Evolutionary conservation across 2,888 invertebrate species (phyloP).

Genomic region (Agonopterix arenella): DNA sequence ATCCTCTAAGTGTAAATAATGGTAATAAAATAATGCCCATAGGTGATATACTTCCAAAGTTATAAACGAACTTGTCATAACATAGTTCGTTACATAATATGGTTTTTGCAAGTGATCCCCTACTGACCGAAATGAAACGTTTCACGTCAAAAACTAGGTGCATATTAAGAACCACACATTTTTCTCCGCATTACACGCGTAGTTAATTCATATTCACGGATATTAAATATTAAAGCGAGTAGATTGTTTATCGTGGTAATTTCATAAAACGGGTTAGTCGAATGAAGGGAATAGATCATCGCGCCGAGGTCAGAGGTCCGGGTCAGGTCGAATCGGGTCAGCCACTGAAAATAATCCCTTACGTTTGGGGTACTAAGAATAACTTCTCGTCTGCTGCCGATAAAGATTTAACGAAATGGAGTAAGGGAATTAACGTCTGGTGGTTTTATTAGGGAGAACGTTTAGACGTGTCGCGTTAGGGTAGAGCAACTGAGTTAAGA

Average conservation of each 20-base stretch:
- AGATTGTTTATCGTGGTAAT: slow-evolving; percentile 52
- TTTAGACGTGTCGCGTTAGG: background rate
- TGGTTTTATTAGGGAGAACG: no score
- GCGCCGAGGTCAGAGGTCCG: slow-evolving; percentile 57
- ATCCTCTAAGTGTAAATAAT: no score
- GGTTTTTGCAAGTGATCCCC: no score
- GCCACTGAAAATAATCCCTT: slow-evolving; percentile 53
- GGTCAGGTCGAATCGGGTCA: slow-evolving; percentile 55
- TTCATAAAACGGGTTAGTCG: slow-evolving; percentile 60
- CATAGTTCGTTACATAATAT: no score
- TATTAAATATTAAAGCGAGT: slow-evolving; percentile 42
- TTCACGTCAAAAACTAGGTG: no score
- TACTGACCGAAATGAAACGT: no score
- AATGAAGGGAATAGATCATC: slow-evolving; percentile 58
- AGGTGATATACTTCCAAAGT: no score
- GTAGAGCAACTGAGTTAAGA: slow-evolving; percentile 11
- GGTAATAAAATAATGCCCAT: no score
- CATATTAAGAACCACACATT: background rate
- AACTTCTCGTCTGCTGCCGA: no score
- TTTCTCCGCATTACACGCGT: background rate
- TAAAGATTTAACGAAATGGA: no score
- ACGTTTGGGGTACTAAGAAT: slow-evolving; percentile 24
- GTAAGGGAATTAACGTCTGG: no score
- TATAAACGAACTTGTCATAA: no score
- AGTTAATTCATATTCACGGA: background rate